Percentiles rank a stretch among this genome's conserved stretches.
phyloP scores from a whole-genome alignment of 2,113 vertebrate species.

The Steatornis caripensis region DNA sequence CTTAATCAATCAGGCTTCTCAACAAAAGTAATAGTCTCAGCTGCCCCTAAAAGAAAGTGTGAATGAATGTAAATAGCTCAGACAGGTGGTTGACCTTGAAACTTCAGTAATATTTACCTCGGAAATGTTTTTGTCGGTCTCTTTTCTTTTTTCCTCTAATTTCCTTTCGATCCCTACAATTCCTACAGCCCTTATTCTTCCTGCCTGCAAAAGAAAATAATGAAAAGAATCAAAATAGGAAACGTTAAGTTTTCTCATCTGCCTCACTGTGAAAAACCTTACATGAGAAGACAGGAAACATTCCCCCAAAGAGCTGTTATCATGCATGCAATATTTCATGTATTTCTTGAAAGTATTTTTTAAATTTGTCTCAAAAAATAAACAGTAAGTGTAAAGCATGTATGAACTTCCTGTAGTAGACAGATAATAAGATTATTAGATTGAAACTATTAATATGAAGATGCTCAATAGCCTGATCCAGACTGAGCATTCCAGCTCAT shows the following conservation, averaged over 20 bases:
- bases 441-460: not conserved
- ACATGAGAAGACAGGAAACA: not conserved
- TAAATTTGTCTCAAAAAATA: not conserved
- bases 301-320: not conserved
- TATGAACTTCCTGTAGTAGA: not conserved
- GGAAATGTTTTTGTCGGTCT: conserved; percentile 98
- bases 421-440: not conserved
- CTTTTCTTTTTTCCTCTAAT: conserved; percentile 96
- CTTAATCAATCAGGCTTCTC: not conserved
- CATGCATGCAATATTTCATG: not conserved
- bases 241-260: conserved; percentile 47
- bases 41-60: not conserved
- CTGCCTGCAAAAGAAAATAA: conserved; percentile 76
- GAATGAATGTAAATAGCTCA: conserved; percentile 10
- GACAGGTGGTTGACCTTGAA: not conserved
- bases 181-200: conserved; percentile 92
- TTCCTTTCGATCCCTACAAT: conserved; percentile 98
- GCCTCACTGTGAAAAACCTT: not conserved
- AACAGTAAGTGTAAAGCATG: not conserved
- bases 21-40: not conserved
- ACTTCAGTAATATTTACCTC: conserved; percentile 79
- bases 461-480: not conserved
- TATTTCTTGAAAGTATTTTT: conserved; percentile 8
- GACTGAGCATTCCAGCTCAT: not conserved
- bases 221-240: conserved; percentile 57